Evolutionary conservation across 1,140 invertebrate genomes (phyloP).

Genomic region (Pseudoatta argentina): DNA sequence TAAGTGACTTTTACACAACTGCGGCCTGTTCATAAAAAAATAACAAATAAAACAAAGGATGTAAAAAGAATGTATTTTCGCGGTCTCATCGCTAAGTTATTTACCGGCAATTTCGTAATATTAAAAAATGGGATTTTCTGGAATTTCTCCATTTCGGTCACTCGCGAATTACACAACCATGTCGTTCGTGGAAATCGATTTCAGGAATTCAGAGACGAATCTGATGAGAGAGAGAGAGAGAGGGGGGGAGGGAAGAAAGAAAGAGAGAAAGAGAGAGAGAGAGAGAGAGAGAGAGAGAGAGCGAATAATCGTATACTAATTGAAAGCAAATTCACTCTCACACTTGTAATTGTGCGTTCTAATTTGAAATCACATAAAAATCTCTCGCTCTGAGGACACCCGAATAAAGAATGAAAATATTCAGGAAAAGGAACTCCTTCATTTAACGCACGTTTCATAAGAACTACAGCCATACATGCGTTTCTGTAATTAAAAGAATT

Average conservation of each 20-base stretch:
- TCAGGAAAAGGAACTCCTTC: conserved; percentile 24
- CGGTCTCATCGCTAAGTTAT: conserved; percentile 17
- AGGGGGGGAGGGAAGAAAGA: background rate
- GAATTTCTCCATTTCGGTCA: conserved; percentile 12
- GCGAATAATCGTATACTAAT: conserved; percentile 80
- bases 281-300: conserved; percentile 43
- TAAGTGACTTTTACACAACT: conserved; percentile 25
- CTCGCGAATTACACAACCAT: conserved; percentile 18
- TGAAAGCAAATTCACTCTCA: conserved; percentile 80
- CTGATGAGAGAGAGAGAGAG: conserved; percentile 20
- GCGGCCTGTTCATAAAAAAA: background rate
- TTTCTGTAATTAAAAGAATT: conserved; percentile 83
- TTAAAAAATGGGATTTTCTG: conserved; percentile 26
- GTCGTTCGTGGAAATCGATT: conserved; percentile 62
- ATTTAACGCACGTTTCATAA: conserved; percentile 65
- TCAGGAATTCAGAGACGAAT: conserved; percentile 58
- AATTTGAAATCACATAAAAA: conserved; percentile 79
- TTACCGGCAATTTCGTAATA: conserved; percentile 1
- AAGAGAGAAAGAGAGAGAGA: conserved; percentile 17
- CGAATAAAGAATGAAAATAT: background rate
- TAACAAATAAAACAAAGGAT: background rate
- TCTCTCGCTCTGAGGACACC: conserved; percentile 54
- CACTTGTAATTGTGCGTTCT: conserved; percentile 80
- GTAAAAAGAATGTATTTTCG: background rate
- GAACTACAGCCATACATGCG: conserved; percentile 67